Evolutionary conservation across 2,797 vertebrate genomes (phyloP), one percentile per base, ranked within the genome.

Genomic region (Syngnathus rostellatus): DNA sequence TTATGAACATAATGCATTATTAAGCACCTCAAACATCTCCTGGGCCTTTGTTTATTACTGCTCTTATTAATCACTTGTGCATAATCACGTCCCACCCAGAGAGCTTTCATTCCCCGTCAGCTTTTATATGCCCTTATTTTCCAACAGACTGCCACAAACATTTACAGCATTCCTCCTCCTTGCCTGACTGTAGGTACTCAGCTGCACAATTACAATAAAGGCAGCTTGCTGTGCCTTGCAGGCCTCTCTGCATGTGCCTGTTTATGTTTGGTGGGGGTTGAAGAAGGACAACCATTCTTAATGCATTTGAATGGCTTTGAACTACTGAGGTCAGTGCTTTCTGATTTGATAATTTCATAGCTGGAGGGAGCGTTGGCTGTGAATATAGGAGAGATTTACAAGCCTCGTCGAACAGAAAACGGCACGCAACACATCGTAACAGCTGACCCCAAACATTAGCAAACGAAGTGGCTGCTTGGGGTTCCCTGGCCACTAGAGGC

Each of bases 1-100:
- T 92, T 92, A 92, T 91, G 90, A 91, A 90, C 87, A 91, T 91
- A 89, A 91, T 92, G 90, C 90, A 92, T 92, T 92, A 92, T 92
- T 92, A 92, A 92, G 88, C 89, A 92, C 87, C 89, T 92, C 89
- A 90, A 91, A 91, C 89, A 91, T 92, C 90, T 91, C 91, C 89
- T 91, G 91, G 91, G 91, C 88, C 87, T 91, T 86, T 91, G 90
- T 92, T 92, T 92, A 92, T 92, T 92, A 91, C 88, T 91, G 89
- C 89, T 89, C 90, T 92, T 92, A 92, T 92, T 92, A 92, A 92
- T 92, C 91, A 92, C 87, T 88, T 86, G 85, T 84, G 89, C 89
- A 90, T 90, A 90, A 91, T 89, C 85, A 85, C 58, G 70, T 85
- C 88, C 85, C 87, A 84, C 89, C 88, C 87, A 88, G 80, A 88